Conservation (phyloP, 2,888 invertebrate species). For the Pachliopta kotzebuea region DNA sequence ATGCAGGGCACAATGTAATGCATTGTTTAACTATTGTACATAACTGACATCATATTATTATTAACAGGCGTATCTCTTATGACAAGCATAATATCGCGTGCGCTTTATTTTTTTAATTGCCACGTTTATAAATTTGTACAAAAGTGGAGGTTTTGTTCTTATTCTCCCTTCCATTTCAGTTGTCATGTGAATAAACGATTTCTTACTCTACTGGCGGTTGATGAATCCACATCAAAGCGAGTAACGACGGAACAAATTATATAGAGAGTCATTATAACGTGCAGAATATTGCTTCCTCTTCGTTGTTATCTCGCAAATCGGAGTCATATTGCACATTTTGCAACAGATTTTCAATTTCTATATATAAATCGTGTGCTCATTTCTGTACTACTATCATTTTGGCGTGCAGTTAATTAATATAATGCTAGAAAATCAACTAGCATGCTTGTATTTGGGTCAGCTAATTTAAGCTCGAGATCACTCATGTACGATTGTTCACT, state of each 20-base stretch:
- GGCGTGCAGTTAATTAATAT: conserved; percentile 25
- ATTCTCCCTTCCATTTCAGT: conserved; percentile 46
- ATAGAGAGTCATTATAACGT: conserved; percentile 53
- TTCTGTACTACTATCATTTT: conserved; percentile 6
- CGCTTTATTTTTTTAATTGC: conserved; percentile 16
- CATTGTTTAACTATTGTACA: no score
- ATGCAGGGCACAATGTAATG: no score
- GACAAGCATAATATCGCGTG: no score
- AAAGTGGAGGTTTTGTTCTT: conserved; percentile 49
- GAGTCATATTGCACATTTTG: background rate
- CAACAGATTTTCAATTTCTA: conserved; percentile 1
- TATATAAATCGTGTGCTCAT: background rate
- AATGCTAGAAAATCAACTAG: conserved; percentile 23
- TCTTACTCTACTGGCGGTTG: conserved; percentile 49
- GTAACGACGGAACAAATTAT: conserved; percentile 61
- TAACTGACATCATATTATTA: no score
- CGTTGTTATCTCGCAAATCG: conserved; percentile 47
- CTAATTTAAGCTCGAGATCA: conserved; percentile 43
- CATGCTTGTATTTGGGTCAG: conserved; percentile 30
- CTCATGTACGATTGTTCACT: conserved; percentile 59
- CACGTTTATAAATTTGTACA: conserved; percentile 55
- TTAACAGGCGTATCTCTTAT: no score
- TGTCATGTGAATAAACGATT: conserved; percentile 40
- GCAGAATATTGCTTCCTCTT: conserved; percentile 54
- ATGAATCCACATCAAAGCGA: conserved; percentile 60